Conservation (phyloP, 2,888 invertebrate genomes). For the Watsonalla cultraria region DNA sequence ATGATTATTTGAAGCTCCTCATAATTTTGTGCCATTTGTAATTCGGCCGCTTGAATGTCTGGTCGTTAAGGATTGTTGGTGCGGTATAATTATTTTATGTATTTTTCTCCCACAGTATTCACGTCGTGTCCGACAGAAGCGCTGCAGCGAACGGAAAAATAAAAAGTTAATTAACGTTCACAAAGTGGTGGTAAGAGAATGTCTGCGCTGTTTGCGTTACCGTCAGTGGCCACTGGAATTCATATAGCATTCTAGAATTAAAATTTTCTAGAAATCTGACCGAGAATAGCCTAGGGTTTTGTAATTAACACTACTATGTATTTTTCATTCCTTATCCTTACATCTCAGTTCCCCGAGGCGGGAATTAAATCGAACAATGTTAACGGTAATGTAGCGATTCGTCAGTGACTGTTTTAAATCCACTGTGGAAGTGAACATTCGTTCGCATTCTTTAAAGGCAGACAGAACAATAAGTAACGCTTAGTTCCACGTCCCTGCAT, state of each 20-base stretch:
- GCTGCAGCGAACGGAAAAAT: conserved; percentile 30
- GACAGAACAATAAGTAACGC: conserved; percentile 60
- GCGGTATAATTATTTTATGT: conserved; percentile 52
- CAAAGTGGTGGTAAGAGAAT: conserved; percentile 34
- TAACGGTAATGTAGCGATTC: conserved; percentile 65
- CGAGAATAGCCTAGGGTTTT: conserved; percentile 11
- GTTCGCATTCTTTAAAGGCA: conserved; percentile 48
- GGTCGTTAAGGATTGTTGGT: conserved; percentile 53
- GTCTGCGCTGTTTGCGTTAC: conserved; percentile 25
- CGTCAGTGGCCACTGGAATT: not conserved
- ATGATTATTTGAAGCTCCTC: conserved; percentile 71
- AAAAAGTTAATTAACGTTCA: conserved; percentile 54
- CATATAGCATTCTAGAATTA: conserved; percentile 13
- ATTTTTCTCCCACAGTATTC: conserved; percentile 30
- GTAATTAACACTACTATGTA: conserved; percentile 27
- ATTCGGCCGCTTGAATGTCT: conserved; percentile 47
- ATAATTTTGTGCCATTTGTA: conserved; percentile 66
- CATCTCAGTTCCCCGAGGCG: conserved; percentile 30
- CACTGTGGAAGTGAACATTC: conserved; percentile 53
- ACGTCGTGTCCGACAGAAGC: conserved; percentile 21
- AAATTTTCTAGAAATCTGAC: conserved; percentile 3
- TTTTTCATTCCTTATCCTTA: conserved; percentile 41
- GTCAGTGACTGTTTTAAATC: conserved; percentile 66
- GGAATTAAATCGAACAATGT: conserved; percentile 58
- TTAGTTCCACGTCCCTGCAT: conserved; percentile 41